Evolutionary conservation across 2,797 vertebrate genomes (phyloP).

Genomic region (Coracias cyanogaster): DNA sequence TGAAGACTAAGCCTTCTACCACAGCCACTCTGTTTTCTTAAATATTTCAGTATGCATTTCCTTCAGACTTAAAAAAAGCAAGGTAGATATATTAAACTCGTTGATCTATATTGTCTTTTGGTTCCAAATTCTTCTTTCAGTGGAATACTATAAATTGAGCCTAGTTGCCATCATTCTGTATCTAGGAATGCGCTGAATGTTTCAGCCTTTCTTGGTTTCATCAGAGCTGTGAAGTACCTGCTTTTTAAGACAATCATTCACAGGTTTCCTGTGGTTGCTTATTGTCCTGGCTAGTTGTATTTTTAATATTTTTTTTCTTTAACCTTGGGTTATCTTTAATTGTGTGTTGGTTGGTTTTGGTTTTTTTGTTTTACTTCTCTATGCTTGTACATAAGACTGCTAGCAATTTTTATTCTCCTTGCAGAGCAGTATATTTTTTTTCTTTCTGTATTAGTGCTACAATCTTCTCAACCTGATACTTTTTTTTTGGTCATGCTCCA

Average conservation of each 20-base stretch:
- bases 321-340: no score
- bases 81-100: neutral
- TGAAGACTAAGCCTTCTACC: neutral
- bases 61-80: neutral
- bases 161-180: neutral
- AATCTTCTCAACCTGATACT: neutral
- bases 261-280: neutral
- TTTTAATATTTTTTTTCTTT: neutral
- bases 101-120: neutral
- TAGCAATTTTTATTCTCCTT: neutral
- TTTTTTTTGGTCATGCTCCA: neutral
- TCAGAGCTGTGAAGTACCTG: neutral
- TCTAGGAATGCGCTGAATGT: neutral
- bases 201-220: neutral
- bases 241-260: neutral
- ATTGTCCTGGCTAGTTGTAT: neutral
- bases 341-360: no score
- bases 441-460: neutral
- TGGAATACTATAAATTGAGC: neutral
- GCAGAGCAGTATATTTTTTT: neutral
- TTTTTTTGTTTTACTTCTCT: neutral
- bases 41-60: neutral
- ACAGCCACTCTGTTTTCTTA: neutral
- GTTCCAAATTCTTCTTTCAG: neutral
- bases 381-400: neutral